Evolutionary conservation across 2,888 invertebrate genomes (phyloP).

Genomic region (Synanthedon andrenaeformis): DNA sequence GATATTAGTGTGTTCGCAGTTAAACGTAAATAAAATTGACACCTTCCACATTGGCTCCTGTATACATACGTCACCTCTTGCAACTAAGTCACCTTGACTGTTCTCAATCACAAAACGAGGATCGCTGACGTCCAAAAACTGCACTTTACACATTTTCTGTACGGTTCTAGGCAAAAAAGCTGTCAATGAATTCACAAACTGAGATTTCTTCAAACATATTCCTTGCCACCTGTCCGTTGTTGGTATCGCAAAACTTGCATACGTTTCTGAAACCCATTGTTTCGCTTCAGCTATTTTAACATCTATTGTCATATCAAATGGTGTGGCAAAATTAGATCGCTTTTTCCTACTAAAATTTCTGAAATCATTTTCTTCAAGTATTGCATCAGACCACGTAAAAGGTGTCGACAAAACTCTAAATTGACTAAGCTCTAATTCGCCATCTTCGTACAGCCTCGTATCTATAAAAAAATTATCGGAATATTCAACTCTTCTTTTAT

Average conservation of each 20-base stretch:
- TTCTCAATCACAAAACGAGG: slow-evolving; percentile 81
- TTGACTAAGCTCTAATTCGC: slow-evolving; percentile 60
- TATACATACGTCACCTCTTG: slow-evolving; percentile 82
- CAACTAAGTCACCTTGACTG: slow-evolving; percentile 84
- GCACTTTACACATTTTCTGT: slow-evolving; percentile 78
- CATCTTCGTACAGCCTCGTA: slow-evolving; percentile 59
- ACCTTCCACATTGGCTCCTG: slow-evolving; percentile 87
- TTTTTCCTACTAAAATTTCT: slow-evolving; percentile 66
- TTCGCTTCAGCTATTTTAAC: slow-evolving; percentile 80
- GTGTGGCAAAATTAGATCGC: slow-evolving; percentile 48
- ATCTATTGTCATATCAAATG: slow-evolving; percentile 73
- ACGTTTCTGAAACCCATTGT: slow-evolving; percentile 88
- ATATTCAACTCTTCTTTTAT: slow-evolving; percentile 43
- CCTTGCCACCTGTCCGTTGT: slow-evolving; percentile 83
- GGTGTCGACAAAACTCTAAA: slow-evolving; percentile 58
- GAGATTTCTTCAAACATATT: slow-evolving; percentile 83
- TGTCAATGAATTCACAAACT: slow-evolving; percentile 82
- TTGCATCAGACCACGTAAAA: slow-evolving; percentile 65
- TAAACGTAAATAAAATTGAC: slow-evolving; percentile 76
- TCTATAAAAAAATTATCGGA: slow-evolving; percentile 39
- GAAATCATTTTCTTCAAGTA: slow-evolving; percentile 63
- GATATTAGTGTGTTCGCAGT: slow-evolving; percentile 75
- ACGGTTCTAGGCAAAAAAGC: slow-evolving; percentile 83
- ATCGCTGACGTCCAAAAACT: slow-evolving; percentile 84
- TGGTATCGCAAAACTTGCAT: slow-evolving; percentile 89